Evolutionary conservation across 1,140 invertebrate species (phyloP).

Genomic region (Euglossa dilemma): DNA sequence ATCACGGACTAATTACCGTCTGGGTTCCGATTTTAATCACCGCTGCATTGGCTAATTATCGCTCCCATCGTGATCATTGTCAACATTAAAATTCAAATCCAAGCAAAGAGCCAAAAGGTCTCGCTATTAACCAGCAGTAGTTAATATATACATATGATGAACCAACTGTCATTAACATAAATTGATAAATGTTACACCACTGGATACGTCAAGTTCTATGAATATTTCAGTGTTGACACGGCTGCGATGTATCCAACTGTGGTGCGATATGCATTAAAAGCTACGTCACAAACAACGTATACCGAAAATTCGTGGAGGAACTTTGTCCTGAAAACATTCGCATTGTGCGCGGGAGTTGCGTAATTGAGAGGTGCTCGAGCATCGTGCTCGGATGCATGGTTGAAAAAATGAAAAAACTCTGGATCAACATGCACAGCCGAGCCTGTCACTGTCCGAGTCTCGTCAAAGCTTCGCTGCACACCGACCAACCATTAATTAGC

Average conservation of each 20-base stretch:
- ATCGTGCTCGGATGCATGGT: neutral
- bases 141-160: neutral
- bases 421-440: neutral
- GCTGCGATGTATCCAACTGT: neutral
- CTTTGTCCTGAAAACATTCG: neutral
- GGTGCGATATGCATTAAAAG: neutral
- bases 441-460: neutral
- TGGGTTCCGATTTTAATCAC: too few species aligned
- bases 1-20: too few species aligned
- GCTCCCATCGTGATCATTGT: too few species aligned
- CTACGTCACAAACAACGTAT: neutral
- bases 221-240: slow-evolving; percentile 25
- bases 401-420: neutral
- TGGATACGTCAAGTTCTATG: neutral
- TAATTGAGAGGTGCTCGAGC: neutral
- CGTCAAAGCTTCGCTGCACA: neutral
- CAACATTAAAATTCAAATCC: too few species aligned
- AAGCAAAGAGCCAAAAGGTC: too few species aligned
- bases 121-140: neutral
- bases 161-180: neutral
- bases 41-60: too few species aligned
- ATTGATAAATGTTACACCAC: neutral
- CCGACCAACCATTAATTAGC: neutral
- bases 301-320: slow-evolving; percentile 2
- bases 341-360: neutral